A percentile compares a stretch with the other conserved stretches of the same genome.
Conservation (phyloP, 1,140 invertebrate species). For the Carposina sasakii region DNA sequence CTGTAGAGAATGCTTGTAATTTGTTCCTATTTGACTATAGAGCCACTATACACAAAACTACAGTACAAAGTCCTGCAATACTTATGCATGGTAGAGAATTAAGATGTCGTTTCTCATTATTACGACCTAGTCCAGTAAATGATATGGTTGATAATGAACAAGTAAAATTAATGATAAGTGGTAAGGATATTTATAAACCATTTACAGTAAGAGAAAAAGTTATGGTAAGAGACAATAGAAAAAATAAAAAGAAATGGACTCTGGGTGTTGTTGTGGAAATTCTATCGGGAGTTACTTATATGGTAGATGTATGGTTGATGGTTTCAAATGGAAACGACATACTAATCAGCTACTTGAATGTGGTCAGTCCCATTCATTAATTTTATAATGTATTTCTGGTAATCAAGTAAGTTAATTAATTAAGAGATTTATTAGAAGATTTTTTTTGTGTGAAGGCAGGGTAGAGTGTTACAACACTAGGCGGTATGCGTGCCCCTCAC, state of each 20-base stretch:
- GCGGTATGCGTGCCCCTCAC: too few species aligned
- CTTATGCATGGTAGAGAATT: conserved; percentile 17
- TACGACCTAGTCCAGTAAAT: background rate
- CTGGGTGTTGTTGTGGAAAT: background rate
- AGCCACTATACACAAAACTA: conserved; percentile 12
- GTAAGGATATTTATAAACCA: background rate
- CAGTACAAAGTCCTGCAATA: conserved; percentile 13
- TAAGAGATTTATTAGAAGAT: too few species aligned
- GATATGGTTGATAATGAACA: background rate
- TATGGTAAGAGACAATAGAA: conserved; percentile 4
- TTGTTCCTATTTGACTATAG: conserved; percentile 28
- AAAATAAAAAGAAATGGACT: conserved; percentile 4
- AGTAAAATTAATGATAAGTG: background rate
- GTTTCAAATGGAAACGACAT: conserved; percentile 4
- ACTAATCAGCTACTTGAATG: conserved; percentile 4
- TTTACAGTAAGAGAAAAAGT: conserved; percentile 7
- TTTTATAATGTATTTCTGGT: too few species aligned
- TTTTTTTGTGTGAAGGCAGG: too few species aligned
- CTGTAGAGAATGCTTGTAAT: conserved; percentile 17
- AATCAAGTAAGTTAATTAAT: too few species aligned
- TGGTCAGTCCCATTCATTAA: too few species aligned
- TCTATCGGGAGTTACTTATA: conserved; percentile 2
- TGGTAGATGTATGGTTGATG: conserved; percentile 8
- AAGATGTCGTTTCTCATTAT: conserved; percentile 8
- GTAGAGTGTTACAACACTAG: too few species aligned